These are phyloP conservation scores for Haliclona indistincta DNA, from an alignment of 37 sponge, comb jelly and placozoan genomes.

Conservation along the genomic window DNA sequence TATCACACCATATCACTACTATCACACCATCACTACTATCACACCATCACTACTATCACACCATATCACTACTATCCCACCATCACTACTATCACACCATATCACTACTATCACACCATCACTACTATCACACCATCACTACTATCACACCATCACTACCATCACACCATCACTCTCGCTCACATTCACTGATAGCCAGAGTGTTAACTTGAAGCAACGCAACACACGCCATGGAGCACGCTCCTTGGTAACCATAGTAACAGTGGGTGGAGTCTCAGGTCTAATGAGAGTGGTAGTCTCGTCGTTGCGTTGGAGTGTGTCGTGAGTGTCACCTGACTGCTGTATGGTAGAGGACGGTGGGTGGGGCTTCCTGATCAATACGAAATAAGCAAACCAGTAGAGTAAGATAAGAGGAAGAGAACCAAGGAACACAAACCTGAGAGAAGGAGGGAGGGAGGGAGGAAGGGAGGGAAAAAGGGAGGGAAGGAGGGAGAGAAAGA, in stretches of 20 bases:
- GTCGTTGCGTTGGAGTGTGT: background rate
- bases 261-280: background rate
- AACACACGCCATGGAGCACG: background rate
- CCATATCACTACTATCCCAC: too few species aligned
- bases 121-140: too few species aligned
- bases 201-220: slow-evolving; percentile 13
- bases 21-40: too few species aligned
- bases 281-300: background rate
- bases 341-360: background rate
- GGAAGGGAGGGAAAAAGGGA: background rate
- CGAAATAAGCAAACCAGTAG: slow-evolving; percentile 52
- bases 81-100: background rate
- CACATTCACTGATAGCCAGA: slow-evolving; percentile 43
- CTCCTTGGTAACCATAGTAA: background rate
- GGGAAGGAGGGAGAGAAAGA: background rate
- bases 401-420: slow-evolving; percentile 24
- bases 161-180: too few species aligned
- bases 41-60: too few species aligned
- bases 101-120: background rate
- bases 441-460: background rate
- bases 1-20: too few species aligned
- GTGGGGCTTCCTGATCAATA: slow-evolving; percentile 34
- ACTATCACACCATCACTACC: too few species aligned
- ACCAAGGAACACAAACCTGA: background rate
- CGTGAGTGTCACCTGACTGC: background rate